Evolutionary conservation across 1,140 invertebrate genomes (phyloP), one percentile per base, ranked within the genome.

Genomic region (Eumaeus atala): DNA sequence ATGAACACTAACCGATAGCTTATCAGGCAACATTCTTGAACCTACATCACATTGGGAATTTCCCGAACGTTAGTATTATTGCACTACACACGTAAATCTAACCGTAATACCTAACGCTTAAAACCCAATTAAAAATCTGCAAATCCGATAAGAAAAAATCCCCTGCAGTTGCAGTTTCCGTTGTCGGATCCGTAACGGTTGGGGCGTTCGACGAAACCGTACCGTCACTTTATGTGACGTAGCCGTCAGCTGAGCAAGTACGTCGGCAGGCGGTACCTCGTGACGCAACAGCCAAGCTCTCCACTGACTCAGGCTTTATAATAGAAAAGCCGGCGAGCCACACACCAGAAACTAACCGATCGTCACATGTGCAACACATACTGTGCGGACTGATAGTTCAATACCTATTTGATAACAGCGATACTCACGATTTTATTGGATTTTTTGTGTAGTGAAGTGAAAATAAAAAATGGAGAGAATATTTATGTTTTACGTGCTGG

Each of bases 281-380:
- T 70, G 62, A 62, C 70, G 65, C 76, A 73, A 62, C 74, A 77
- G 71, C 49, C 36, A 48, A 51, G 47, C 52, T 61, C 58, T 62
- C 70, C 60, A 59, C 63, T 79, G 75, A 83, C 53, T 83, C 77
- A 81, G 71, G 71, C 70, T 76, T 81, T 84, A 84, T 80, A 81
- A 78, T 73, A 72, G 65, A 6, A 66, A 63, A 71, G 69, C 64
- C 62, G 62, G 36, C 54, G 62, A 67, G 51, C 49, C 42, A 51
- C 54, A 68, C 60, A 70, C 54, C 82, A 85, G 51, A 75, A 66
- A 59, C 64, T 53, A 72, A 61, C 70, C 65, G 68, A 70, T 54
- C 72, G 73, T 37, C 70, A 51, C 62, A 67, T 62, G 58, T 69
- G 73, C 47, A 67, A 72, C 77, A 85, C 82, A 77, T 72, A 52